A percentile compares a stretch with the other conserved stretches of the same genome.
Conservation (phyloP, 2,113 vertebrate genomes). For the Echinops telfairi region DNA sequence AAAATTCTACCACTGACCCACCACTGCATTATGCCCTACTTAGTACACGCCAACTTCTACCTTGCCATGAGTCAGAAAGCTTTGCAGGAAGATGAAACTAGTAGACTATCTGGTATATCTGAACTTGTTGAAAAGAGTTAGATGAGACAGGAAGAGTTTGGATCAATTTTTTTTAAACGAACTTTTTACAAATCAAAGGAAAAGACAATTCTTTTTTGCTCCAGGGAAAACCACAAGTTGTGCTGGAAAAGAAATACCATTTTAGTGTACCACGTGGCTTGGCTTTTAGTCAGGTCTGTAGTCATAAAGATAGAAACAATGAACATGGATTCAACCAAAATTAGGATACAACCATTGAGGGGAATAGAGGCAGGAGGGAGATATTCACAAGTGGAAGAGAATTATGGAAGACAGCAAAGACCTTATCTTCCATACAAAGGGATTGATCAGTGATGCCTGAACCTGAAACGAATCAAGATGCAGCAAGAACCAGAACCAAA, state of each 20-base stretch:
- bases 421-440: background rate
- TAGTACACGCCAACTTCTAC: background rate
- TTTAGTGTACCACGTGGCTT: background rate
- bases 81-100: background rate
- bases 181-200: conserved; percentile 27
- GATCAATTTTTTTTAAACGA: conserved; percentile 11
- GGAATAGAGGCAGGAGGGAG: no score
- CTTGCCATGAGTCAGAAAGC: background rate
- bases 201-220: conserved; percentile 10
- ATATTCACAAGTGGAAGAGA: no score
- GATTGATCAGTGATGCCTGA: background rate
- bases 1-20: background rate
- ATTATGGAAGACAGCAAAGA: background rate
- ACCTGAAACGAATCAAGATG: background rate
- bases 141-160: background rate
- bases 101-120: background rate
- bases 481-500: background rate
- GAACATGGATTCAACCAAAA: background rate
- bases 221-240: background rate
- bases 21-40: background rate
- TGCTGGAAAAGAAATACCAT: background rate
- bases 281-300: background rate
- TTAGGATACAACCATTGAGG: background rate
- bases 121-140: background rate
- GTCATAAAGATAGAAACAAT: background rate